Percentiles rank a stretch among this genome's conserved stretches.
These are phyloP conservation scores for Gadopsis bispinosus DNA, from an alignment of 2,797 vertebrate genomes.

Conservation along the genomic window DNA sequence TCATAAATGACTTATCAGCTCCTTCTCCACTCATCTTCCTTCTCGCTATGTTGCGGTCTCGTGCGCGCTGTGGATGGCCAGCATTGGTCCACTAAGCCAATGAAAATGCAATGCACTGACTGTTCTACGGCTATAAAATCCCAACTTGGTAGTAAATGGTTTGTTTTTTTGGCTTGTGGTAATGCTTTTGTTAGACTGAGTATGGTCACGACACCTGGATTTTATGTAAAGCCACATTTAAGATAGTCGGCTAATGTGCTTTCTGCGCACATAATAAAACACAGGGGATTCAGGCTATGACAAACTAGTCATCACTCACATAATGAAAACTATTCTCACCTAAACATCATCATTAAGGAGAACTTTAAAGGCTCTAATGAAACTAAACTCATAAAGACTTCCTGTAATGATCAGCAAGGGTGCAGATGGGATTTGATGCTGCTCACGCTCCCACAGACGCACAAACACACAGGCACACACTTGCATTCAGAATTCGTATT, in stretches of 20 bases:
- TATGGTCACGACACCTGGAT: constrained; percentile 40
- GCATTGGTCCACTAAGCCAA: constrained; percentile 43
- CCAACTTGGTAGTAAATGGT: constrained; percentile 41
- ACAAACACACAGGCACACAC: constrained; percentile 33
- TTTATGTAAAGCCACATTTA: constrained; percentile 43
- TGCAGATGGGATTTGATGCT: constrained; percentile 72
- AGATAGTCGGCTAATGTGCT: constrained; percentile 44
- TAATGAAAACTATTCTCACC: constrained; percentile 56
- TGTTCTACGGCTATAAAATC: constrained; percentile 44
- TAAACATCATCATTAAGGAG: constrained; percentile 66
- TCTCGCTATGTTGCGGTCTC: constrained; percentile 56
- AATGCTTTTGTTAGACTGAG: constrained; percentile 30
- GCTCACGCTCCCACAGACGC: constrained; percentile 40
- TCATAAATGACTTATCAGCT: constrained; percentile 84
- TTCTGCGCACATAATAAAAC: constrained; percentile 51
- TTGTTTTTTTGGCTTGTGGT: constrained; percentile 49
- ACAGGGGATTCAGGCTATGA: constrained; percentile 43
- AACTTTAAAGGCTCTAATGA: constrained; percentile 70
- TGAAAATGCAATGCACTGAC: constrained; percentile 36
- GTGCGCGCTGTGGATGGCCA: constrained; percentile 70
- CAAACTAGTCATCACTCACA: constrained; percentile 53
- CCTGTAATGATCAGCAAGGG: constrained; percentile 66
- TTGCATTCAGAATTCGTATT: constrained; percentile 66
- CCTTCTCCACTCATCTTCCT: constrained; percentile 66
- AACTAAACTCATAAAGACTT: constrained; percentile 71